These are phyloP conservation scores for Lathronympha strigana DNA, from an alignment of 2,888 invertebrate genomes.

Conservation along the genomic window DNA sequence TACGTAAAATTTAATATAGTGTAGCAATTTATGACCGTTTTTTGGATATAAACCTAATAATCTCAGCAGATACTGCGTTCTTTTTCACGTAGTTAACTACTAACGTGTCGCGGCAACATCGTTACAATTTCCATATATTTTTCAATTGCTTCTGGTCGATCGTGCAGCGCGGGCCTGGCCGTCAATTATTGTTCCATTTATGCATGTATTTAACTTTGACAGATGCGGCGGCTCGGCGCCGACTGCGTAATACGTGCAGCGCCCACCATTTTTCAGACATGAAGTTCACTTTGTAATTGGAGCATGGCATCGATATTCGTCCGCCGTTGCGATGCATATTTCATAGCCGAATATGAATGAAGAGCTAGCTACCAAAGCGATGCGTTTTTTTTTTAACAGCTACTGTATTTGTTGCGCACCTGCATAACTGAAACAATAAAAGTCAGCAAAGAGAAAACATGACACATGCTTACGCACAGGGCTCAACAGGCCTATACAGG, in stretches of 20 bases:
- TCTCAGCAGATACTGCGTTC: too few species aligned
- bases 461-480: too few species aligned
- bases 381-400: not conserved
- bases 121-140: conserved; percentile 22
- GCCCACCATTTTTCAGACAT: conserved; percentile 49
- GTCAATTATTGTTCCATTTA: conserved; percentile 62
- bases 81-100: not conserved
- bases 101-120: conserved; percentile 16
- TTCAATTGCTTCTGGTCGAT: conserved; percentile 26
- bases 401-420: not conserved
- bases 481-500: too few species aligned
- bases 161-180: conserved; percentile 32
- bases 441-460: too few species aligned
- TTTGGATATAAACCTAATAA: too few species aligned
- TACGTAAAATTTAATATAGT: not conserved
- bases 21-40: too few species aligned
- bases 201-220: conserved; percentile 35
- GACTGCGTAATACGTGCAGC: conserved; percentile 44
- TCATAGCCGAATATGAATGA: conserved; percentile 52
- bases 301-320: conserved; percentile 64
- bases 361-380: conserved; percentile 31
- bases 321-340: conserved; percentile 64
- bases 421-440: too few species aligned
- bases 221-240: conserved; percentile 17
- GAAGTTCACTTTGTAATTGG: conserved; percentile 64